Base-by-base conservation (phyloP, 2,113 vertebrate species). In the Oreotragus oreotragus region DNA sequence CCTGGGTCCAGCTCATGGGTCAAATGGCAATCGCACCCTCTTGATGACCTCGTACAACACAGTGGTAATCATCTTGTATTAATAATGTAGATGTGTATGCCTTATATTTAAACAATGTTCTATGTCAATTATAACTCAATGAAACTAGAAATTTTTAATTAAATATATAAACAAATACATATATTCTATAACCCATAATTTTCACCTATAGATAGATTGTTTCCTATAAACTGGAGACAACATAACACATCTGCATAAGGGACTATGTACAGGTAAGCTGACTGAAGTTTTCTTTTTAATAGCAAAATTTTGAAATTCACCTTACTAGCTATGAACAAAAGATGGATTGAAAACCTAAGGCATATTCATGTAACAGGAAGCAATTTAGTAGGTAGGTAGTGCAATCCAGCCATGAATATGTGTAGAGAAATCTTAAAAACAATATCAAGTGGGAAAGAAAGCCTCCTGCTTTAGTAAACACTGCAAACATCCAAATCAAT, bases 311-410 rank as follows among this genome's bases (percentile, higher is more conserved):
- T 64, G 33, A 81, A 57, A 14, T 60, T 76, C 51, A 58, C 51
- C 8, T 84, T 73, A 25, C 17, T 96, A 45, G 21, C 33, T 80
- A 36, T 57, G 49, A 79, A 90, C 17, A 79, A 21, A 89, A 66
- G 8, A 80, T 23, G 2, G 9, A 51, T 90, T 89, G 81, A 96
- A 94, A 84, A 79, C 84, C 36, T 64, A 96, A 96, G 28, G 2
- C 17, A 16, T 36, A 43, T 80, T 73, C 12, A 47, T 62, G 21
- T 33, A 86, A 86, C 53, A 0, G 39, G 43, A 70, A 83, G 45
- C 43, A 80, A 73, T 30, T 51, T 55, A 70, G 33, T 36, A 85
- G 17, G 12, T 73, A 70, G 39, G 47, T 84, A 39, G 85, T 73
- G 28, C 33, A 87, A 85, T 28, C 86, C 16, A 60, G 60, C 17